A percentile compares a stretch with the other conserved stretches of the same genome.
phyloP scores from a whole-genome alignment of 2,888 invertebrate species.

The Pimpla rufipes region DNA sequence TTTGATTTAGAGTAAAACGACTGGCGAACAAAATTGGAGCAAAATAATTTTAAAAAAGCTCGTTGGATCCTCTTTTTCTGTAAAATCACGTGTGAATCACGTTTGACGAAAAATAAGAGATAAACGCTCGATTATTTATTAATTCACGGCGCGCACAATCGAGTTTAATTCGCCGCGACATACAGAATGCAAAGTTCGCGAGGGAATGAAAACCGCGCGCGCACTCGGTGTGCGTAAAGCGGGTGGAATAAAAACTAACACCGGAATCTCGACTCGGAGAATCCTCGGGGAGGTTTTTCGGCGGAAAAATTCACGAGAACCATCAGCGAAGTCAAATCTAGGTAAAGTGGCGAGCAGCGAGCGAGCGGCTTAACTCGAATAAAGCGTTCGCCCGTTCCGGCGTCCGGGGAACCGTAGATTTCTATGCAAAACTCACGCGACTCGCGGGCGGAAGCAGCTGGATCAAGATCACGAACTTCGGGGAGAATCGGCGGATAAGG shows the following conservation, averaged over 20 bases:
- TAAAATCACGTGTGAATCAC: no score
- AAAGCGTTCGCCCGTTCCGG: not conserved
- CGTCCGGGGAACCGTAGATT: constrained; percentile 23
- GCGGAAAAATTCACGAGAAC: constrained; percentile 27
- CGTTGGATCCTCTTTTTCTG: no score
- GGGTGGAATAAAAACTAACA: constrained; percentile 43
- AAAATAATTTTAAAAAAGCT: no score
- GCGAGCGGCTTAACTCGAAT: constrained; percentile 9
- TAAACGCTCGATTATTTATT: not conserved
- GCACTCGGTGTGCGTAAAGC: not conserved
- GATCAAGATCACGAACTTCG: constrained; percentile 34
- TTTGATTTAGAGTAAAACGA: no score
- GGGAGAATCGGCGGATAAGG: not conserved
- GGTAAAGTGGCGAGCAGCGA: constrained; percentile 20
- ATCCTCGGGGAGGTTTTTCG: constrained; percentile 19
- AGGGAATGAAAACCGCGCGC: constrained; percentile 9
- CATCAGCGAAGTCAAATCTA: constrained; percentile 33
- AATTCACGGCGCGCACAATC: no score
- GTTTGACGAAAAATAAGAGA: not conserved
- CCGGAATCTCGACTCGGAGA: constrained; percentile 36
- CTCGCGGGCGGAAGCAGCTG: constrained; percentile 12
- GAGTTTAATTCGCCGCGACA: no score
- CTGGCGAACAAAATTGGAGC: no score
- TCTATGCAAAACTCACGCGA: constrained; percentile 51
- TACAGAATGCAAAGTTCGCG: not conserved